Evolutionary conservation across 2,113 vertebrate species (phyloP).

Genomic region (Delphinapterus leucas): DNA sequence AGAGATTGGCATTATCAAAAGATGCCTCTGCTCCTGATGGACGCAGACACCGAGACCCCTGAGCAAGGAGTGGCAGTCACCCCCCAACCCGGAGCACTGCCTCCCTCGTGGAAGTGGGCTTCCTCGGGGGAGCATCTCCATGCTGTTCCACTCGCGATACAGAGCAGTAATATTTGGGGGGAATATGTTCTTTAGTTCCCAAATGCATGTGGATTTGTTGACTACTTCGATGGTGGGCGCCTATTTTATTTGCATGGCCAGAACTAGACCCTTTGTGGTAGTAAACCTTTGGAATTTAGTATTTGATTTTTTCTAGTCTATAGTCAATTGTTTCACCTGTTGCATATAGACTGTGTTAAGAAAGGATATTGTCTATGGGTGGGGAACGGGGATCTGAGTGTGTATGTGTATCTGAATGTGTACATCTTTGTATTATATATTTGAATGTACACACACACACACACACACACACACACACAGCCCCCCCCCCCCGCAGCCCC

Average conservation of each 20-base stretch:
- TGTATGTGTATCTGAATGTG: background rate
- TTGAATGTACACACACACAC: background rate
- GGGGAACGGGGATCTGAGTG: background rate
- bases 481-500: no score
- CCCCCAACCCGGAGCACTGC: fast-evolving
- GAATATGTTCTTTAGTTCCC: fast-evolving
- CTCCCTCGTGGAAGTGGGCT: fast-evolving
- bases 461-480: no score
- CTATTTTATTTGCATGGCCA: fast-evolving
- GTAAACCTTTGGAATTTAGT: fast-evolving
- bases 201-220: fast-evolving
- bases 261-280: fast-evolving
- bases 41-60: background rate
- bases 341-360: background rate
- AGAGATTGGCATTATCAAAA: background rate
- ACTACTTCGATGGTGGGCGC: fast-evolving
- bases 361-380: fast-evolving
- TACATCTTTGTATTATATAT: background rate
- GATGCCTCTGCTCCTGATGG: fast-evolving
- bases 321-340: background rate
- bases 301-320: fast-evolving
- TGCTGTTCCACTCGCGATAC: fast-evolving
- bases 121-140: fast-evolving
- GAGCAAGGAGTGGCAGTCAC: no score
- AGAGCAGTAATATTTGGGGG: background rate